Percentiles rank a stretch among this genome's conserved stretches.
Evolutionary conservation across 1,140 invertebrate species (phyloP).

Genomic region (Bacillus rossius): DNA sequence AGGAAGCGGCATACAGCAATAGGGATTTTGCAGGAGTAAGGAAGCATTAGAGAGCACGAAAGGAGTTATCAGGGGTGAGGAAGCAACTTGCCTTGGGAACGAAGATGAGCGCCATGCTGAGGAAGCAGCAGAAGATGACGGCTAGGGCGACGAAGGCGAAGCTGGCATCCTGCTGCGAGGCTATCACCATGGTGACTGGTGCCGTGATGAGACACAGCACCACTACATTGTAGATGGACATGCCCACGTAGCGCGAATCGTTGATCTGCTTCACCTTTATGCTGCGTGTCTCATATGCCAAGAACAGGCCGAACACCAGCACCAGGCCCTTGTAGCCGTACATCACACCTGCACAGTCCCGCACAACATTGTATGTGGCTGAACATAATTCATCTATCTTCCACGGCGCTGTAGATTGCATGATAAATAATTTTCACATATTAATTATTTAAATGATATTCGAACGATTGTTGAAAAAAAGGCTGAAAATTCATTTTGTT

Average conservation of each 20-base stretch:
- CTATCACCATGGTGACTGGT: constrained; percentile 94
- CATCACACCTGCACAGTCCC: constrained; percentile 77
- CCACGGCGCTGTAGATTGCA: too few species aligned
- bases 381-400: too few species aligned
- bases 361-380: too few species aligned
- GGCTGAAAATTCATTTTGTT: too few species aligned
- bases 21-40: too few species aligned
- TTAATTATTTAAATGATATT: too few species aligned
- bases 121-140: constrained; percentile 94
- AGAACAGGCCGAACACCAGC: constrained; percentile 92
- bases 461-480: too few species aligned
- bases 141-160: constrained; percentile 95
- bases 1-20: too few species aligned
- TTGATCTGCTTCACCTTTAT: constrained; percentile 92
- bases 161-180: constrained; percentile 93
- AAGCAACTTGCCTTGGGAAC: constrained; percentile 85
- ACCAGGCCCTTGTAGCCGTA: constrained; percentile 97
- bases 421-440: too few species aligned
- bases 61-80: too few species aligned
- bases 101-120: constrained; percentile 96
- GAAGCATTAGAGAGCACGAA: too few species aligned
- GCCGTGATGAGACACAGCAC: constrained; percentile 96
- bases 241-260: constrained; percentile 95
- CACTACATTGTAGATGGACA: constrained; percentile 99
- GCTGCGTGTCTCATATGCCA: constrained; percentile 96